Base-by-base conservation (phyloP, 2,113 vertebrate species). In the Gasterosteus nipponicus region DNA sequence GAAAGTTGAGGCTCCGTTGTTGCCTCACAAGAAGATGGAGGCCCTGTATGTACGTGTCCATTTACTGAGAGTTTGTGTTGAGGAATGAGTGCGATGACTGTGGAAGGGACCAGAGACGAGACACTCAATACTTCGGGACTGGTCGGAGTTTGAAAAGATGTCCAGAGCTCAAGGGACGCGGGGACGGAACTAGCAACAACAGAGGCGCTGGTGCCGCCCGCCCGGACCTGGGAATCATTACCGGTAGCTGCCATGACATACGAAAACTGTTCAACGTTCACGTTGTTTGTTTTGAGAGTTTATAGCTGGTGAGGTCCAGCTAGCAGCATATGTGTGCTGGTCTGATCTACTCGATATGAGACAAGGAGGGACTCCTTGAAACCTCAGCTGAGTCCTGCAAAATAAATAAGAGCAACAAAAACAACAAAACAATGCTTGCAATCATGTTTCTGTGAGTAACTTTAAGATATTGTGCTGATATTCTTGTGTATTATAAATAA, bases 51-150 rank as follows among this genome's bases (percentile, higher is more conserved):
- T 26, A 68, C 2, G 0, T 41, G 69, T 70, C 39, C 80, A 42
- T 44, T 33, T 14, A 31, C 1, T 54, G 69, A 10, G 15, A 67
- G 64, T 38, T 69, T 3, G 72, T 15, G 81, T 38, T 63, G 65
- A 7, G 89, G 88, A 12, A 86, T 11, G 7, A 90, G 71, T 1
- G 72, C 73, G 31, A 82, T 71, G 31, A 90, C 69, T 1, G 87
- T 79, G 10, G 82, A 78, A 1, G 88, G 87, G 5, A 90, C 71
- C 56, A 89, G 60, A 69, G 88, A 90, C 0, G 88, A 90, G 18
- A 91, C n/a, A n/a, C 82, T 89, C 59, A 71, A 19, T 31, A 91
- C 69, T 71, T 86, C 76, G 15, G 76, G 33, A 59, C 51, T 69
- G n/a, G 14, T 31, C 19, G 79, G 70, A 80, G 7, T 29, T 64